Base-by-base conservation (phyloP, 2,113 vertebrate species). In the Rhadina sibilatrix region DNA sequence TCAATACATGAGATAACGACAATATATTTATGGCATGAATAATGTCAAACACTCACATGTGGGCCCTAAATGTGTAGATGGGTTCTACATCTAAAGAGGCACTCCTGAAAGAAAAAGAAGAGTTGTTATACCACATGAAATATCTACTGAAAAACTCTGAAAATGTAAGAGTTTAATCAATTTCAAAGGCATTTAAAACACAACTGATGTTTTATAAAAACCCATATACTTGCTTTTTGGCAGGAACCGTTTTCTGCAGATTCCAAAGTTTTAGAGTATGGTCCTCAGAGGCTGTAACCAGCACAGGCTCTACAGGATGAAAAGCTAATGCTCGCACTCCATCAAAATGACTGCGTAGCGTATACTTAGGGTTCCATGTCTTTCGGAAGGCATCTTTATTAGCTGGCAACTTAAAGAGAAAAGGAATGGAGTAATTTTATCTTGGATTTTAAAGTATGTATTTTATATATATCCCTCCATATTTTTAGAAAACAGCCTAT, bases 211-310 rank as follows among this genome's bases (percentile, higher is more conserved):
- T 91, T 70, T 24, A 75, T 9, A 68, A 96, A 97, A 75, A 64
- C 93, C 61, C 84, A 94, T 96, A 97, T 95, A 97, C 98, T 98
- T 98, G 98, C 99, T 99, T 99, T 99, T 99, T 99, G 98, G 99
- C 99, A 96, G 99, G 99, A 98, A 99, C 99, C 3, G 99, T 99
- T 98, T 99, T 99, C 97, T 99, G 99, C 92, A 99, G 98, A 98
- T 99, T 99, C 99, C 99, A 99, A 69, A 99, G 98, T 97, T 99
- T 99, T 44, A 99, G 98, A 68, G 99, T 99, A 96, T 99, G 99
- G 97, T 99, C 99, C 97, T 99, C 99, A 60, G 99, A 99, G 97
- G 99, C 99, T 75, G 99, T 99, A 97, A 99, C 98, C 98, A 99
- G 98, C 94, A 99, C 99, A 94, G 99, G 99, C 97, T 99, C 99